Percentiles rank a stretch among this genome's conserved stretches.
These are phyloP conservation scores for Magallana angulata DNA, from an alignment of 1,140 invertebrate species.

Conservation along the genomic window DNA sequence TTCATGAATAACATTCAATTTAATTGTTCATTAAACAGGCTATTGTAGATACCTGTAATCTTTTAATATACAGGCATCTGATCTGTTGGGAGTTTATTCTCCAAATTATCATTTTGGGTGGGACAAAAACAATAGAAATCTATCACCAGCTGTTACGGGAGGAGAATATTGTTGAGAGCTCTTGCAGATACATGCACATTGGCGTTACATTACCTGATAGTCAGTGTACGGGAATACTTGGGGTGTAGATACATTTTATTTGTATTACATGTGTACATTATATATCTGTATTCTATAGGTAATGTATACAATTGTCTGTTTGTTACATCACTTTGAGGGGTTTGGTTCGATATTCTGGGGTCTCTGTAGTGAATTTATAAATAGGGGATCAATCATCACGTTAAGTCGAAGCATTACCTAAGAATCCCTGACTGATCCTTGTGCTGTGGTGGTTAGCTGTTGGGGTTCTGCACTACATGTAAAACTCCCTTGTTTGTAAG, in stretches of 20 bases:
- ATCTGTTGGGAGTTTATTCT: too few relatives aligned
- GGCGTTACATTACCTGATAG: neutral
- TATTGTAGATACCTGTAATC: too few relatives aligned
- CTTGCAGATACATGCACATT: neutral
- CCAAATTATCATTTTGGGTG: too few relatives aligned
- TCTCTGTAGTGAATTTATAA: neutral
- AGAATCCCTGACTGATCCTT: neutral
- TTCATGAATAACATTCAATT: too few relatives aligned
- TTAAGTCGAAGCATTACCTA: neutral
- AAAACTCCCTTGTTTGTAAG: neutral
- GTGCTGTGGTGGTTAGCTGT: neutral
- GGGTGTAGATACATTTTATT: too few relatives aligned
- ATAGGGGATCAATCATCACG: slow-evolving; percentile 4
- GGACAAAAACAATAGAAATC: too few relatives aligned
- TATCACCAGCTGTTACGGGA: slow-evolving; percentile 8
- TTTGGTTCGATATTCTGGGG: neutral
- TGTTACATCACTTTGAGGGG: neutral
- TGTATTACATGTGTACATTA: too few relatives aligned
- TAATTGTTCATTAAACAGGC: too few relatives aligned
- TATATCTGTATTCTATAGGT: too few relatives aligned
- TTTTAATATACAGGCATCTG: too few relatives aligned
- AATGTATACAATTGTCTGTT: neutral
- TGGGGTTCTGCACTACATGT: neutral
- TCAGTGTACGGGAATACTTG: neutral
- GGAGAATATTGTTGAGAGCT: neutral